Evolutionary conservation across 2,888 invertebrate species (phyloP).

Genomic region (Macrophya alboannulata): DNA sequence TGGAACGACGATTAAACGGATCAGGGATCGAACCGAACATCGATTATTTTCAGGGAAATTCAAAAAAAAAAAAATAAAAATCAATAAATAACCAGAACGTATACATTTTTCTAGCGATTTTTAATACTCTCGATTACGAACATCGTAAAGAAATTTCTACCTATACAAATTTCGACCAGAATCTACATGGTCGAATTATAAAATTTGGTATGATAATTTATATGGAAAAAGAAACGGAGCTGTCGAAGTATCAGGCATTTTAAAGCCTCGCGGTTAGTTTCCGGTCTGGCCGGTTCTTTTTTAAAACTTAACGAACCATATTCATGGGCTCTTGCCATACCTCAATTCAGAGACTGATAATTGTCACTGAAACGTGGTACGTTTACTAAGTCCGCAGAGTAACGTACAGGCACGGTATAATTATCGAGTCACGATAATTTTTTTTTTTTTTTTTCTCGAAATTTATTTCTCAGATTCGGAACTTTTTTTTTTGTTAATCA

Average conservation of each 20-base stretch:
- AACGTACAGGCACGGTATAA: neutral
- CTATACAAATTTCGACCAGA: neutral
- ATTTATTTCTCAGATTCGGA: neutral
- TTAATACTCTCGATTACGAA: neutral
- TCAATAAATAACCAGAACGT: neutral
- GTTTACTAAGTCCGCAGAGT: neutral
- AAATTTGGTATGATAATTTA: neutral
- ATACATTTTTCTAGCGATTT: constrained; percentile 44
- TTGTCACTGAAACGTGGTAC: neutral
- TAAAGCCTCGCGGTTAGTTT: neutral
- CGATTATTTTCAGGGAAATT: neutral
- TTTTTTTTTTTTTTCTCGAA: neutral
- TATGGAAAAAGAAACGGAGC: neutral
- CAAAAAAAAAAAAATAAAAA: constrained; percentile 58
- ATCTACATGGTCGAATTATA: neutral
- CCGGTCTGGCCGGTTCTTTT: constrained; percentile 14
- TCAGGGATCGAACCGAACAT: neutral
- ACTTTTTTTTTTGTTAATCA: neutral
- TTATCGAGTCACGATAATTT: too few relatives aligned
- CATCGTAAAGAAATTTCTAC: neutral
- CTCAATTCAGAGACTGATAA: neutral
- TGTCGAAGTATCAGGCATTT: neutral
- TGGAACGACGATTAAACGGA: constrained; percentile 80
- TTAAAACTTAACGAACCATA: neutral
- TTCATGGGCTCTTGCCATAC: neutral